Conservation (phyloP, 2,113 vertebrate species). For the Varanus salvator region DNA sequence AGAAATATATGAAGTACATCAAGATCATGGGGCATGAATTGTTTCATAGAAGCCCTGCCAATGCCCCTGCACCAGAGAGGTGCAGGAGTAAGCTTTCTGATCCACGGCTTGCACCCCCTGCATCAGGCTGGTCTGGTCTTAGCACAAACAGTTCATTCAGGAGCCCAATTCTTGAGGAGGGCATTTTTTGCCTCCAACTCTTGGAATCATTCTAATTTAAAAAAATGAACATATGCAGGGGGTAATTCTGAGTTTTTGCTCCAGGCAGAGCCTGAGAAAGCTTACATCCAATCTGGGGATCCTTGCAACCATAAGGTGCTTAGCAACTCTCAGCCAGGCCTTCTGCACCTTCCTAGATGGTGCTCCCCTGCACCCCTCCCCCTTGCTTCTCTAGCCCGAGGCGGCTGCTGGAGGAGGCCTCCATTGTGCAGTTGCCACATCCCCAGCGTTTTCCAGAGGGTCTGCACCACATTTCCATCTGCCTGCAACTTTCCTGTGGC, state of each 20-base stretch:
- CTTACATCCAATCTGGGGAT: background rate
- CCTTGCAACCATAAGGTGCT: background rate
- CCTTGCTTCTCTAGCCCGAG: background rate
- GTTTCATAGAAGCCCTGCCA: background rate
- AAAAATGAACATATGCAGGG: background rate
- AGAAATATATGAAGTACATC: too few species aligned
- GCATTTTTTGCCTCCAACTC: background rate
- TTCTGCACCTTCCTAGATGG: background rate
- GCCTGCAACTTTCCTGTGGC: too few species aligned
- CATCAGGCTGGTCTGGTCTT: background rate
- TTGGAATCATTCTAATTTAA: background rate
- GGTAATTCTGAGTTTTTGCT: background rate
- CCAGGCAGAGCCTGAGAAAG: background rate
- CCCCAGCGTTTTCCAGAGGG: too few species aligned
- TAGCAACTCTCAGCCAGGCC: background rate
- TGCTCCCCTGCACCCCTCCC: background rate
- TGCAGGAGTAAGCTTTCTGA: background rate
- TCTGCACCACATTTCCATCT: too few species aligned
- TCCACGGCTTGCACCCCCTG: background rate
- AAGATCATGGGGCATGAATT: background rate
- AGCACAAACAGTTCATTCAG: background rate
- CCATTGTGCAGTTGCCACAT: too few species aligned
- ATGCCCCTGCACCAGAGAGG: too few species aligned
- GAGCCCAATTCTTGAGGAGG: background rate
- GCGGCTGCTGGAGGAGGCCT: too few species aligned